Percentiles rank a stretch among this genome's conserved stretches.
Evolutionary conservation across 2,113 vertebrate genomes (phyloP).

Genomic region (Piprites chloris): DNA sequence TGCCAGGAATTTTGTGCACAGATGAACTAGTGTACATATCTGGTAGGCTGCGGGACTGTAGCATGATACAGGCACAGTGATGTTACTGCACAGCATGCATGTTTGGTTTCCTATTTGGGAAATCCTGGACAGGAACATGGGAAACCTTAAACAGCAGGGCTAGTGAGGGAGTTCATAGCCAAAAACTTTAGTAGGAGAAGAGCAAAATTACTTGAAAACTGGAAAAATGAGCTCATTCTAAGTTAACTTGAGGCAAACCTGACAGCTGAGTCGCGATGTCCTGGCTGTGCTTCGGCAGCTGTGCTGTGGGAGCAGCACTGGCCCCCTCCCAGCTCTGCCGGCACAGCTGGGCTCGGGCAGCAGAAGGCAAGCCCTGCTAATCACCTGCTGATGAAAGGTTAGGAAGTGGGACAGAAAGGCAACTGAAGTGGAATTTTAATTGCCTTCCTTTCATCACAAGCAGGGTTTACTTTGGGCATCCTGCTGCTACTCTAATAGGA

Average conservation of each 20-base stretch:
- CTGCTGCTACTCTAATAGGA: slow-evolving; percentile 45
- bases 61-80: neutral
- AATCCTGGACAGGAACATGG: neutral
- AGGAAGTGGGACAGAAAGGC: slow-evolving; percentile 29
- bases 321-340: neutral
- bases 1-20: neutral
- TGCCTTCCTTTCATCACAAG: slow-evolving; percentile 56
- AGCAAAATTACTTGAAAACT: neutral
- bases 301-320: accelerated
- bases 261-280: accelerated
- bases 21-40: accelerated
- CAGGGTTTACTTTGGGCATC: neutral
- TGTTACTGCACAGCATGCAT: accelerated
- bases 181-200: neutral
- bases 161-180: neutral
- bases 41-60: accelerated
- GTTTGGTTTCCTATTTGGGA: neutral
- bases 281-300: accelerated
- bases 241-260: neutral
- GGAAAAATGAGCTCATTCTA: neutral
- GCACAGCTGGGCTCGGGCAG: neutral
- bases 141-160: neutral
- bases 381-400: slow-evolving; percentile 54
- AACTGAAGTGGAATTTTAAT: slow-evolving; percentile 62
- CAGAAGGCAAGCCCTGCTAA: neutral